These are phyloP conservation scores for Ardeotis arabs DNA, from an alignment of 2,113 vertebrate species.

Conservation along the genomic window DNA sequence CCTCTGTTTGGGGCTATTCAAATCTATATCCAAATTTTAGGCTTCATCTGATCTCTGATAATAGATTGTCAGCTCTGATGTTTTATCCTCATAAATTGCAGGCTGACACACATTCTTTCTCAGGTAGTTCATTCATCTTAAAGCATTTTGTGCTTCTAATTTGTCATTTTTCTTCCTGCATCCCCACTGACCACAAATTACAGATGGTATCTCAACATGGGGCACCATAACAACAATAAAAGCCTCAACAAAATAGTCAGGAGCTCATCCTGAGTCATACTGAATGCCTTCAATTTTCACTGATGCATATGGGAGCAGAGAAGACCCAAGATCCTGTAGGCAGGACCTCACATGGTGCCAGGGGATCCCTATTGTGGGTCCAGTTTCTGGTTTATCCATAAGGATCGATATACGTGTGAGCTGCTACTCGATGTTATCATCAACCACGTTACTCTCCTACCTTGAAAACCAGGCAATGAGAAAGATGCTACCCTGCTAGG, in stretches of 20 bases:
- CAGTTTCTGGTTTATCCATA: background rate
- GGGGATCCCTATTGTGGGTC: background rate
- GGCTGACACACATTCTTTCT: slow-evolving; percentile 46
- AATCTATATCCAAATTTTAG: slow-evolving; percentile 67
- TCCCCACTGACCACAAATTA: slow-evolving; percentile 57
- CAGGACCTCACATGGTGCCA: background rate
- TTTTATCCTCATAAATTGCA: slow-evolving; percentile 61
- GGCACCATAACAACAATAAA: slow-evolving; percentile 29
- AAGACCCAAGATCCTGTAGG: background rate
- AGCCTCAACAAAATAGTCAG: slow-evolving; percentile 3
- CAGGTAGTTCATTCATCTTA: slow-evolving; percentile 65
- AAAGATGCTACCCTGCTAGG: background rate
- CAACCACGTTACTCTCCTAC: background rate
- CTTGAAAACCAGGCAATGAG: background rate
- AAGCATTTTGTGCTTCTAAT: slow-evolving; percentile 57
- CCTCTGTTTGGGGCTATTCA: slow-evolving; percentile 51
- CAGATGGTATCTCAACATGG: slow-evolving; percentile 52
- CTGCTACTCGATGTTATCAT: background rate
- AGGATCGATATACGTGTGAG: background rate
- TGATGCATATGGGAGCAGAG: background rate
- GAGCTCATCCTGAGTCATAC: background rate
- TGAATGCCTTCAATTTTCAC: background rate
- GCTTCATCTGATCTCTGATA: slow-evolving; percentile 62
- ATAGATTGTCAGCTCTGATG: slow-evolving; percentile 66
- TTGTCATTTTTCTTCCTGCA: slow-evolving; percentile 55